Conservation (phyloP, 2,888 invertebrate genomes). For the Orthonevra nobilis region DNA sequence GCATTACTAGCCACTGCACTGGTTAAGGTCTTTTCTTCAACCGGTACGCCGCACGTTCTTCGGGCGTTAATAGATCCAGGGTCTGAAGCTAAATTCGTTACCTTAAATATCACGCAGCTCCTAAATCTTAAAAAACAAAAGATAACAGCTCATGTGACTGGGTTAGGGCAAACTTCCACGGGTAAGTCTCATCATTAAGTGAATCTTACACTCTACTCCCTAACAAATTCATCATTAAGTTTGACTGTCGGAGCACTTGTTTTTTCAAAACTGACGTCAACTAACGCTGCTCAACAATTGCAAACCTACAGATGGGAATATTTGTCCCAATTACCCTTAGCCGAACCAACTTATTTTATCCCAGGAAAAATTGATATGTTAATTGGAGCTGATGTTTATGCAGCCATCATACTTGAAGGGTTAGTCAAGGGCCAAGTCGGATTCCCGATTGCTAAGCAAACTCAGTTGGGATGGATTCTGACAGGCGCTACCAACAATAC, state of each 20-base stretch:
- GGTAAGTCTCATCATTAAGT: background rate
- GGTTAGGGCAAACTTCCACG: slow-evolving; percentile 4
- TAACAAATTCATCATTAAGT: background rate
- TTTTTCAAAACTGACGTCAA: background rate
- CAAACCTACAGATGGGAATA: background rate
- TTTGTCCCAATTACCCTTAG: background rate
- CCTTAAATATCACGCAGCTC: background rate
- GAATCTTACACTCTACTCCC: background rate
- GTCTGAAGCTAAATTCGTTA: slow-evolving; percentile 9
- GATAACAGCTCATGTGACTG: background rate
- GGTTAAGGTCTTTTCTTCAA: background rate
- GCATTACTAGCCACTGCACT: too few species aligned
- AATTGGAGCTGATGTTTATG: slow-evolving; percentile 16
- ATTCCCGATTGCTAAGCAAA: slow-evolving; percentile 13
- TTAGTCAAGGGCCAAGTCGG: background rate
- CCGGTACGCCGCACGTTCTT: background rate
- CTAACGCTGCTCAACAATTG: slow-evolving; percentile 18
- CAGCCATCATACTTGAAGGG: slow-evolving; percentile 12
- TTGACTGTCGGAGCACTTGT: slow-evolving; percentile 10
- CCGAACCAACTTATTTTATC: background rate
- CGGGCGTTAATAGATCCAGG: slow-evolving; percentile 2
- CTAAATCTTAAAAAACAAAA: background rate
- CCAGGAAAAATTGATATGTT: slow-evolving; percentile 11
- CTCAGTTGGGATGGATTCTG: slow-evolving; percentile 24
- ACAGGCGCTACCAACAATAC: too few species aligned